A percentile compares a stretch with the other conserved stretches of the same genome.
phyloP scores from a whole-genome alignment of 2,888 invertebrate genomes.

The Eupithecia dodoneata region DNA sequence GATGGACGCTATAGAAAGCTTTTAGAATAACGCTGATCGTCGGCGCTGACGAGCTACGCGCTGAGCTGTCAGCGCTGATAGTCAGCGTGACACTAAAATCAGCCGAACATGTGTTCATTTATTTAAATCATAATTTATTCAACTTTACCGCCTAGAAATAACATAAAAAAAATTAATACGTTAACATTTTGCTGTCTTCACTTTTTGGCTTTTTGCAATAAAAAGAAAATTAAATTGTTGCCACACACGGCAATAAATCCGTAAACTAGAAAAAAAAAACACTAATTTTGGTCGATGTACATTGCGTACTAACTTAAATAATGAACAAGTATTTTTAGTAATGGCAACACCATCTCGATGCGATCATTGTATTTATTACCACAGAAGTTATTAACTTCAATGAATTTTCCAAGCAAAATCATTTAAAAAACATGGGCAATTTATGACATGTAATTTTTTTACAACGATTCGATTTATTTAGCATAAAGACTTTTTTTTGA shows the following conservation, averaged over 20 bases:
- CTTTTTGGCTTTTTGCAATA: background rate
- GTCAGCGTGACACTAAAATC: too few relatives aligned
- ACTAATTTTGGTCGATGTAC: conserved; percentile 55
- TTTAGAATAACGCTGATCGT: too few relatives aligned
- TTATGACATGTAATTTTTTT: background rate
- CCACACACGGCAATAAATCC: background rate
- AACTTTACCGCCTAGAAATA: background rate
- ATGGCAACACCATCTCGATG: conserved; percentile 30
- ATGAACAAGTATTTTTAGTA: conserved; percentile 11
- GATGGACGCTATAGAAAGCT: too few relatives aligned
- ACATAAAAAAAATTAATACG: background rate
- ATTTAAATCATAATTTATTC: background rate
- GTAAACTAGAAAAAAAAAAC: conserved; percentile 23
- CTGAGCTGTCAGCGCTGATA: too few relatives aligned
- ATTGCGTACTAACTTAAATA: conserved; percentile 24
- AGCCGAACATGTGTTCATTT: too few relatives aligned
- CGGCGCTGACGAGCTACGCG: too few relatives aligned
- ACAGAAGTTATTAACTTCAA: background rate
- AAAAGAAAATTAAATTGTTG: background rate
- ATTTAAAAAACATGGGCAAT: background rate
- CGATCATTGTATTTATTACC: conserved; percentile 2
- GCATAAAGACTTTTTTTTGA: conserved; percentile 23
- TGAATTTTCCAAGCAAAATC: background rate
- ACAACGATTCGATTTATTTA: conserved; percentile 14
- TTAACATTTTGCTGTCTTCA: background rate